Percentiles rank a stretch among this genome's conserved stretches.
Evolutionary conservation across 2,888 invertebrate species (phyloP).

Genomic region (Thereva nobilitata): DNA sequence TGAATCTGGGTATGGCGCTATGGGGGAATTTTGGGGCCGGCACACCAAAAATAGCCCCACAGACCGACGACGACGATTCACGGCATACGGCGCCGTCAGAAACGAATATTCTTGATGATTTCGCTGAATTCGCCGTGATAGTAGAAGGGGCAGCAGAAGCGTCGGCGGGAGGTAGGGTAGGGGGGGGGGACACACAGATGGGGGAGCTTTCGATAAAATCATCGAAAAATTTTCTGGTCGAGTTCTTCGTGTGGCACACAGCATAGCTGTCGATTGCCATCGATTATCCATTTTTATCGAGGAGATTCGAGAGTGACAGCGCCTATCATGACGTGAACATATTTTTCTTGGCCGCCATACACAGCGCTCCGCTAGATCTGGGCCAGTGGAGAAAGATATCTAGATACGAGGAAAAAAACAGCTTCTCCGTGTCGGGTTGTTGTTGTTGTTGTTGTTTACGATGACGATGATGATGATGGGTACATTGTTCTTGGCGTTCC

Average conservation of each 20-base stretch:
- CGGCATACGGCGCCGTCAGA: not conserved
- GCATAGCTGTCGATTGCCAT: conserved; percentile 9
- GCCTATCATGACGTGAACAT: conserved; percentile 19
- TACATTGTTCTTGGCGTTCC: too few relatives aligned
- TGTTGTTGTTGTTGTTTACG: too few relatives aligned
- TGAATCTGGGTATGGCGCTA: conserved; percentile 10
- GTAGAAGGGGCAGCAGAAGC: too few relatives aligned
- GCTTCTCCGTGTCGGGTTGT: too few relatives aligned
- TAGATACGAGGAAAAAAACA: too few relatives aligned
- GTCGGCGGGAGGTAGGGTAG: too few relatives aligned
- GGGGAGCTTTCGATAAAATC: too few relatives aligned
- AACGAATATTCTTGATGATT: not conserved
- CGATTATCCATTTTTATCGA: conserved; percentile 1
- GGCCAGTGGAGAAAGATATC: not conserved
- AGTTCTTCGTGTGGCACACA: not conserved
- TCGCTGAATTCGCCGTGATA: too few relatives aligned
- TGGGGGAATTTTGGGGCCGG: not conserved
- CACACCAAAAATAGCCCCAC: conserved; percentile 14
- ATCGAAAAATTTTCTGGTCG: not conserved
- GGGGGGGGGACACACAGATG: too few relatives aligned
- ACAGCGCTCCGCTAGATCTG: conserved; percentile 7
- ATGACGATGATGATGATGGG: too few relatives aligned
- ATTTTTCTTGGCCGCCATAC: conserved; percentile 12
- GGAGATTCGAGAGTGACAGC: conserved; percentile 13
- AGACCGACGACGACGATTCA: not conserved